A percentile compares a stretch with the other conserved stretches of the same genome.
Conservation (phyloP, 1,140 invertebrate species). For the Bombyx mandarina region DNA sequence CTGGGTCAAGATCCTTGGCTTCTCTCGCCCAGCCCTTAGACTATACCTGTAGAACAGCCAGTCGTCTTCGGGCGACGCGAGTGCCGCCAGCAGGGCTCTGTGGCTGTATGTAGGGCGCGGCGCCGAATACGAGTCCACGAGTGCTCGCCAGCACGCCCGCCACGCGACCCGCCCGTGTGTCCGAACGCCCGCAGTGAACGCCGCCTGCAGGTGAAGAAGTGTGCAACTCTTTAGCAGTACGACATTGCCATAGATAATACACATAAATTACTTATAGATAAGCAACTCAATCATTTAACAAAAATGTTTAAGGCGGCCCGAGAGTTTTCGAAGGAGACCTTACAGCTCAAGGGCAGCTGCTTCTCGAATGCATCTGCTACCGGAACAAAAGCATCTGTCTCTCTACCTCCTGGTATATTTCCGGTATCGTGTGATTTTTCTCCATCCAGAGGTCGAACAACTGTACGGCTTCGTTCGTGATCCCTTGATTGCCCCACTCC, state of each 20-base stretch:
- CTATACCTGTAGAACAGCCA: constrained; percentile 47
- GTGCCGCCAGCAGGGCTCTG: constrained; percentile 31
- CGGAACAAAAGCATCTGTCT: too few species aligned
- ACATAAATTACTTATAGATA: too few species aligned
- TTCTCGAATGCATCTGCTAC: too few species aligned
- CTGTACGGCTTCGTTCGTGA: constrained; percentile 40
- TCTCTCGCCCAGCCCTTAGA: neutral
- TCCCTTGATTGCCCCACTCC: constrained; percentile 44
- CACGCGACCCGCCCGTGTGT: constrained; percentile 27
- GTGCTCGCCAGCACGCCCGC: constrained; percentile 35
- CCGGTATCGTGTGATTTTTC: constrained; percentile 41
- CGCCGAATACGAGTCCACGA: constrained; percentile 27
- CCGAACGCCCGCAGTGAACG: constrained; percentile 44
- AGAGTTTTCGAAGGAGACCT: too few species aligned
- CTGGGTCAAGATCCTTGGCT: too few species aligned
- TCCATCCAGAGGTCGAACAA: constrained; percentile 42
- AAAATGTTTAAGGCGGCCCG: too few species aligned
- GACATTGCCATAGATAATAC: too few species aligned
- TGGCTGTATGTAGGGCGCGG: constrained; percentile 33
- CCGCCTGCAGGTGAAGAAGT: constrained; percentile 23
- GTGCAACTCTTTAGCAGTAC: too few species aligned
- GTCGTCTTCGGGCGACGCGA: constrained; percentile 32
- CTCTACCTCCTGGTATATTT: constrained; percentile 54
- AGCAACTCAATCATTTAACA: too few species aligned
- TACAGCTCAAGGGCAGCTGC: too few species aligned